phyloP scores from a whole-genome alignment of 1,140 invertebrate genomes.

The Drosophila funebris region DNA sequence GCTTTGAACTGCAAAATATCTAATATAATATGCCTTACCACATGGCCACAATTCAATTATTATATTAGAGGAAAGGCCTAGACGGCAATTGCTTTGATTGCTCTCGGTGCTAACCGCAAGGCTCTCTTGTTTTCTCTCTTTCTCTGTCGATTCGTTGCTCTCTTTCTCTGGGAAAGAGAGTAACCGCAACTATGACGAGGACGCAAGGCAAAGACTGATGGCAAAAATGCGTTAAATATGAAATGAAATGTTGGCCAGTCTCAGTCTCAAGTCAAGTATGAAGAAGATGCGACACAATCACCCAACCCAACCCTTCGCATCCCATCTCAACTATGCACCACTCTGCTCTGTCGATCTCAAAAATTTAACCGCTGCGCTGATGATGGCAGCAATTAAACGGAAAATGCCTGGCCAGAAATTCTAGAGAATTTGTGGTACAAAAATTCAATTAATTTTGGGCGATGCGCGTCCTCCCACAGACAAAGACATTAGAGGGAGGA shows the following conservation, averaged over 20 bases:
- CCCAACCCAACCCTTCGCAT: neutral
- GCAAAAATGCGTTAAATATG: conserved; percentile 70
- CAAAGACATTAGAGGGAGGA: conserved; percentile 19
- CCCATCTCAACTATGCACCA: neutral
- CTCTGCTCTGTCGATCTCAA: conserved; percentile 38
- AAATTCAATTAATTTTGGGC: conserved; percentile 79
- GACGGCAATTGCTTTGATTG: conserved; percentile 76
- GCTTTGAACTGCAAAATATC: conserved; percentile 55
- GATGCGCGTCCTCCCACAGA: conserved; percentile 25
- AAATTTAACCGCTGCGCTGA: conserved; percentile 74
- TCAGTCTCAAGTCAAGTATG: neutral
- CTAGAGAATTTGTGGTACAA: conserved; percentile 79
- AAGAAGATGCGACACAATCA: no score
- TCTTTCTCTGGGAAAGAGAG: neutral
- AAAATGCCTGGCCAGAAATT: conserved; percentile 72
- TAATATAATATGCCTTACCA: conserved; percentile 35
- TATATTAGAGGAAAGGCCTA: conserved; percentile 67
- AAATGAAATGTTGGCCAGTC: conserved; percentile 35
- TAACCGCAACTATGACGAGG: conserved; percentile 62
- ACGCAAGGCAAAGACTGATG: conserved; percentile 42
- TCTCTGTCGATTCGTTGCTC: neutral
- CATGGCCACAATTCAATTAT: conserved; percentile 78
- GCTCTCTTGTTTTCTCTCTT: conserved; percentile 7
- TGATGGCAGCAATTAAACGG: conserved; percentile 77
- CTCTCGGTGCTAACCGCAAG: conserved; percentile 59